phyloP scores from a whole-genome alignment of 2,888 invertebrate genomes.

The Drosophila anomalata region DNA sequence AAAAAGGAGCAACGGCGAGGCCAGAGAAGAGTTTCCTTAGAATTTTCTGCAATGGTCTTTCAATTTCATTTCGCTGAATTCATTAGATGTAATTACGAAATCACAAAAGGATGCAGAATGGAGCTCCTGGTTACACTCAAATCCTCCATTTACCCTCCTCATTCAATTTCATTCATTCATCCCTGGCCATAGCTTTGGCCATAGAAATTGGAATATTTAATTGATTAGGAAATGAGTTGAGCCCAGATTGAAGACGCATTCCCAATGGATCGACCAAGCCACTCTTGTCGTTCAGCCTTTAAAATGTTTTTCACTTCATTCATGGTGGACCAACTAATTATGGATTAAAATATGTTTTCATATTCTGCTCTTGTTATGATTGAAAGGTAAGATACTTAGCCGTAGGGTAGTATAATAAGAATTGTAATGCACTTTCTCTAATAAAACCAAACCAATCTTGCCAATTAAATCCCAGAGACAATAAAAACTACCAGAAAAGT shows the following conservation, averaged over 20 bases:
- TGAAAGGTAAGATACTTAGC: too few relatives aligned
- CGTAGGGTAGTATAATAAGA: too few relatives aligned
- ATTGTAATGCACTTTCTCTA: neutral
- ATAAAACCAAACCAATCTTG: neutral
- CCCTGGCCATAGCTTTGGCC: constrained; percentile 12
- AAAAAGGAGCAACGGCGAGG: constrained; percentile 6
- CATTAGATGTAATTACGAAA: constrained; percentile 74
- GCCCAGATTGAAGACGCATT: constrained; percentile 36
- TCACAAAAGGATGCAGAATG: constrained; percentile 61
- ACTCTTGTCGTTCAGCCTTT: neutral
- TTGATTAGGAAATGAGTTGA: constrained; percentile 75
- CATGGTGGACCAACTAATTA: neutral
- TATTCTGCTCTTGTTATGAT: too few relatives aligned
- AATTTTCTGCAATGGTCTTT: constrained; percentile 49
- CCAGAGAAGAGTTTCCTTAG: constrained; percentile 25
- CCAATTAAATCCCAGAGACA: neutral
- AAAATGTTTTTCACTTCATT: neutral
- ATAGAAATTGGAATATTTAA: constrained; percentile 72
- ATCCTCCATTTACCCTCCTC: constrained; percentile 19
- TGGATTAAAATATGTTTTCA: neutral
- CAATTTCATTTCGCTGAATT: constrained; percentile 68
- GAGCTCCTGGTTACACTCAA: constrained; percentile 10
- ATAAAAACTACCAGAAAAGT: constrained; percentile 8
- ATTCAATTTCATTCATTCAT: constrained; percentile 47
- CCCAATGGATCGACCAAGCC: constrained; percentile 11